Base-by-base conservation (phyloP, 2,113 vertebrate genomes). In the Helogale parvula region DNA sequence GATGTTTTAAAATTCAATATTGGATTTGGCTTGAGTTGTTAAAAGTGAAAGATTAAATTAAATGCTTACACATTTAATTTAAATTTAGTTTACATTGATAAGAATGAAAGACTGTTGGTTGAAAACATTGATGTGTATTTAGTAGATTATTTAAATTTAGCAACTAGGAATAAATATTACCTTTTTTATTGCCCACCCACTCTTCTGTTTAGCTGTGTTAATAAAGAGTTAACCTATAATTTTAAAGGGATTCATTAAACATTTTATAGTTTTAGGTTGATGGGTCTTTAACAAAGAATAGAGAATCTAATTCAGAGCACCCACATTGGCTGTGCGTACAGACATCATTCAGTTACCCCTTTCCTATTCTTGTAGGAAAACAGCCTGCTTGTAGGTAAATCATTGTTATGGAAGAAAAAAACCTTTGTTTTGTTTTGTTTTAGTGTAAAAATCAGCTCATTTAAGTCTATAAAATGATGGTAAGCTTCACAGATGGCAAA, bases 401-500 rank as follows among this genome's bases (percentile, higher is more conserved):
- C 38, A 87, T 87, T 84, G 84, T 66, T 79, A 65, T 25, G 47
- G 80, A 90, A 57, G 4, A 3, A 71, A 90, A 94, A 95, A 54
- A 2, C 0, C n/a, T 60, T 93, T 82, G 12, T 68, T 66, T 52
- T 35, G 14, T 63, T 47, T 50, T 74, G 11, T 12, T 79, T n/a
- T 50, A 86, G n/a, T 52, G 25, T 72, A 52, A 81, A 98, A 91
- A 94, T 19, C 38, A 90, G 3, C 29, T 90, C 38, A 79, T 74
- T 71, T 89, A 83, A 80, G 10, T 23, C 3, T 25, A 16, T 60
- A 90, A 96, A 96, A 29, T 63, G n/a, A 86, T 63, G 27, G 81
- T 63, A 93, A 85, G 90, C 31, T 93, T 96, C 79, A 90, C 60
- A 95, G 83, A 93, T 90, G 81, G 63, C 71, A 95, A 94, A 88